Base-by-base conservation (phyloP, 2,113 vertebrate species). In the Malurus melanocephalus region DNA sequence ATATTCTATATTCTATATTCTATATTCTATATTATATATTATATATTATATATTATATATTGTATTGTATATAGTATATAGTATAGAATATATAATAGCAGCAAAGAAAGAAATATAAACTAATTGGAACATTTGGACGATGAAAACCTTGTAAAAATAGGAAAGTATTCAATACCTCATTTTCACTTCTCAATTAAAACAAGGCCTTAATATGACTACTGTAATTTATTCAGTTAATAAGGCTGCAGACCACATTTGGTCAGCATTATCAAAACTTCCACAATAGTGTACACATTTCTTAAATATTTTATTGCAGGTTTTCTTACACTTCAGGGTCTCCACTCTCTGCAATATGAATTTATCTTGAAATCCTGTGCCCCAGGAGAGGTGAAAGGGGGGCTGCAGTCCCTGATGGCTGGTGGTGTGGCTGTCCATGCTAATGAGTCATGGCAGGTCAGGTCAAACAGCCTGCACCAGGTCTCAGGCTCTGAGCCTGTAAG, bases 331-430 rank as follows among this genome's bases (percentile, higher is more conserved):
- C n/a, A 38, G 55, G 16, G 12, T n/a, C 17, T 24, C 38, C 33
- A 4, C 13, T 16, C 12, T 72, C 38, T 24, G 7, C 6, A 43
- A 42, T 4, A 30, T 0, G 2, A 64, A 43, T 73, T 76, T 56
- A 35, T 42, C 59, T 68, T 35, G 35, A 68, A 28, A 67, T 30
- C 12, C 2, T 1, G 0, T 16, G 46, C 10, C n/a, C 12, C 3
- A 10, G 59, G 32, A 26, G 8, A 42, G 57, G 5, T 0, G 0
- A 14, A n/a, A 11, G 23, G 17, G 17, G 21, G 9, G 1, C 14
- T 7, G 21, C 14, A 1, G 1, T 19, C 15, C 43, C 56, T 35
- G 5, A 27, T 2, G 3, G 51, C 4, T 2, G 16, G 27, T 6
- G 2, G 6, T 26, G 16, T 6, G 8, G 15, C 45, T 42, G 9